Percentiles rank a stretch among this genome's conserved stretches.
Conservation (phyloP, 2,888 invertebrate species). For the Gymnocheta viridis region DNA sequence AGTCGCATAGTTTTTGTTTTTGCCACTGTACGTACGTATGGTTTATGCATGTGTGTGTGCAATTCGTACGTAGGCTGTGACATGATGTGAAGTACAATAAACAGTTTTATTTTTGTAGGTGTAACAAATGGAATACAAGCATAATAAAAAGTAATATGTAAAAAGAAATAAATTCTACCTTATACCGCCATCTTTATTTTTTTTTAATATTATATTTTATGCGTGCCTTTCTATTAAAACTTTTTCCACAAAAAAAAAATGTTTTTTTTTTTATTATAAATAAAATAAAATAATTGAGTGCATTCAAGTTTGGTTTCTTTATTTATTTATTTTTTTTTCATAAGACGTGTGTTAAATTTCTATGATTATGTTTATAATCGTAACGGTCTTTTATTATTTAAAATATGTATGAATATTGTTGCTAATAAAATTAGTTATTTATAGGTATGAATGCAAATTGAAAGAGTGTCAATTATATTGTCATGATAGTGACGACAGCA, state of each 20-base stretch:
- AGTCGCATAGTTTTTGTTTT: too few relatives aligned
- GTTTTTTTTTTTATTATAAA: conserved; percentile 2
- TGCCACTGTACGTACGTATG: neutral
- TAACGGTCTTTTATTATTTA: conserved; percentile 62
- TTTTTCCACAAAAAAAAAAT: conserved; percentile 7
- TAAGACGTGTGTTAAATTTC: conserved; percentile 65
- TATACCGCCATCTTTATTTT: conserved; percentile 41
- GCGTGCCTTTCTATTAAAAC: conserved; percentile 45
- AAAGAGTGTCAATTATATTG: conserved; percentile 36
- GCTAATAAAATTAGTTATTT: conserved; percentile 5
- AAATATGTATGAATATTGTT: conserved; percentile 2
- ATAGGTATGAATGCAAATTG: conserved; percentile 12
- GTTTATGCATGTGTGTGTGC: too few relatives aligned
- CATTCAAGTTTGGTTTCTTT: conserved; percentile 29
- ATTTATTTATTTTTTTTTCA: neutral
- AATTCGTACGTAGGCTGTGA: conserved; percentile 50
- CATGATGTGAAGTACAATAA: conserved; percentile 40
- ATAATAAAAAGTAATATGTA: conserved; percentile 34
- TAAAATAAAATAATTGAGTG: conserved; percentile 42
- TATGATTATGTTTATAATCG: conserved; percentile 61
- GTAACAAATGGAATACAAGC: conserved; percentile 49
- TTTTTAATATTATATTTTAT: conserved; percentile 38
- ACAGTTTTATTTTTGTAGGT: conserved; percentile 55
- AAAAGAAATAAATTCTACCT: conserved; percentile 36
- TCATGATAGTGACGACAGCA: conserved; percentile 24